A percentile compares a stretch with the other conserved stretches of the same genome.
Conservation (phyloP, 35 echinoderm and acorn worm species). For the Patiria miniata region DNA sequence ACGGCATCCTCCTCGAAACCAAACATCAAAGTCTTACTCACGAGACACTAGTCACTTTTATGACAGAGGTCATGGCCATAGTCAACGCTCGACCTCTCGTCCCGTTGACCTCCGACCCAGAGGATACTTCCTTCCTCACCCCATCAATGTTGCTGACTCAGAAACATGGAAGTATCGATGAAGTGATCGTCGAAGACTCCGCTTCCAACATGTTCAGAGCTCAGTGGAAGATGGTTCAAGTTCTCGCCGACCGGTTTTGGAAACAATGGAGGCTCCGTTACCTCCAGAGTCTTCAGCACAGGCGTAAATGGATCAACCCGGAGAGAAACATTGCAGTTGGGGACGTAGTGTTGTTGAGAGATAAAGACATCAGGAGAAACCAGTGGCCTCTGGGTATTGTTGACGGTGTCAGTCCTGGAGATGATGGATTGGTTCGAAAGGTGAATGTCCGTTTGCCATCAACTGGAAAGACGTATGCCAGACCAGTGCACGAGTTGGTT, state of each 20-base stretch:
- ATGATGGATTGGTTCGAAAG: constrained; percentile 5
- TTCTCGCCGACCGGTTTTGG: constrained; percentile 34
- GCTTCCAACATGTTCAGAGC: no score
- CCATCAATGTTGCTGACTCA: not conserved
- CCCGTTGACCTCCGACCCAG: constrained; percentile 36
- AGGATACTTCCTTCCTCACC: not conserved
- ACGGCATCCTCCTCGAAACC: constrained; percentile 17
- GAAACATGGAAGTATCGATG: not conserved
- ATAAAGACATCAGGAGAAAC: not conserved
- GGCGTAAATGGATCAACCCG: constrained; percentile 2
- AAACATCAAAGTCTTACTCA: constrained; percentile 37
- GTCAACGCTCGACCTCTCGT: constrained; percentile 62
- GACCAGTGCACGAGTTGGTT: not conserved
- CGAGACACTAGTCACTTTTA: constrained; percentile 58
- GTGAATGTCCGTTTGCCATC: constrained; percentile 1
- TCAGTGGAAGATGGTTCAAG: constrained; percentile 36
- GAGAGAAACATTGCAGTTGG: not conserved
- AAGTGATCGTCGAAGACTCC: no score
- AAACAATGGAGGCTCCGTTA: constrained; percentile 23
- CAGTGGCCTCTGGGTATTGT: not conserved
- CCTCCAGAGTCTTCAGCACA: constrained; percentile 38
- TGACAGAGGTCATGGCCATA: constrained; percentile 59
- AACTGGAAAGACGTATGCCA: not conserved
- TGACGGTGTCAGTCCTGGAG: constrained; percentile 15
- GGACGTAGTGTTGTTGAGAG: constrained; percentile 40